Base-by-base conservation (phyloP, 2,888 invertebrate species). In the Caenorhabditis japonica region DNA sequence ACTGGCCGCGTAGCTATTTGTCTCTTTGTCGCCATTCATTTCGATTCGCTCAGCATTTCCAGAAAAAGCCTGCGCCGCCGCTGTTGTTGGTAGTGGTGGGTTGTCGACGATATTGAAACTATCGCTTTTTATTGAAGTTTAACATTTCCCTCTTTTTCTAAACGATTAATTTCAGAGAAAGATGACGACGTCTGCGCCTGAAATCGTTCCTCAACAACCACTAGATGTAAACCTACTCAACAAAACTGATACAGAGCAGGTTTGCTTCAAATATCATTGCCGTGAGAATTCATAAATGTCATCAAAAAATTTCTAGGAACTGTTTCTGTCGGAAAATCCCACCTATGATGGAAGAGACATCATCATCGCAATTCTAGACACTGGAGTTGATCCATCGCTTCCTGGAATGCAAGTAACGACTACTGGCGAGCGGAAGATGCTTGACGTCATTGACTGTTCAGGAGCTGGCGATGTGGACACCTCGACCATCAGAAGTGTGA, bases 401-500 rank as follows among this genome's bases (percentile, higher is more conserved):
- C 92, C 93, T 76, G 97, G 97, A 75, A 91, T 99, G 83, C 92
- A 94, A 92, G 97, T 90, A 78, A 94, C 96, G 15, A 92, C 92
- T 69, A 93, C 94, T 88, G 95, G 95, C 43, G 92, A 93, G 85
- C 91, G 92, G 17, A 99, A 99, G 90, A 92, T 99, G 52, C 92
- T 97, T 85, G 96, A 96, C 88, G 91, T 97, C 72, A 94, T 92
- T 88, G 97, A 99, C 90, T 95, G 95, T 87, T 94, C 94, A 83
- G 99, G 99, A 19, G 93, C 94, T 87, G 99, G 97, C 4, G 97
- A 99, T 91, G 95, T 97, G 61, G 94, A 94, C 88, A 95, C 94
- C 7, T 93, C 93, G 55, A 92, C 92, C 70, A 90, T 93, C 76
- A 92, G 92, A 7, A 91, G 91, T 70, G 90, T 90, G 0, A 90